Evolutionary conservation across 2,113 vertebrate species (phyloP).

Genomic region (Brienomyrus longianalis): DNA sequence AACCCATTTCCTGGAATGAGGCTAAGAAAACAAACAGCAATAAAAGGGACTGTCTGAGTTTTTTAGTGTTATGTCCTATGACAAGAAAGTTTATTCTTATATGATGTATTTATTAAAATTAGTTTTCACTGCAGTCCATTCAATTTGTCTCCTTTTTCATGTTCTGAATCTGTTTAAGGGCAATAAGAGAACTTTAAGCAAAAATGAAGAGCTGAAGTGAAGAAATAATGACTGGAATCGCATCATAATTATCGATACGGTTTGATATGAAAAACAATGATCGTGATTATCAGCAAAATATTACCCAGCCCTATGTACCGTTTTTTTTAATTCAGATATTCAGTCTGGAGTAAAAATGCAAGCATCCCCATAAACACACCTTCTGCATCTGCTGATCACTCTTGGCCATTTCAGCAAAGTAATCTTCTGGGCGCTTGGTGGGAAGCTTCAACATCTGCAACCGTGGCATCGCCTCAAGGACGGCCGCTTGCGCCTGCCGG

Average conservation of each 20-base stretch:
- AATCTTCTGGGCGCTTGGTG: slow-evolving; percentile 85
- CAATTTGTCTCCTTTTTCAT: neutral
- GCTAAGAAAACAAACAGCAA: too few relatives aligned
- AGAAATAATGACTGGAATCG: neutral
- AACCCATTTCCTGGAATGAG: too few relatives aligned
- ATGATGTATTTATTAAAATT: too few relatives aligned
- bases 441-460: slow-evolving; percentile 58
- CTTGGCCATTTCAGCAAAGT: slow-evolving; percentile 98
- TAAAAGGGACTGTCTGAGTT: too few relatives aligned
- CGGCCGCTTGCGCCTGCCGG: slow-evolving; percentile 85
- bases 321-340: neutral
- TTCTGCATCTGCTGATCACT: slow-evolving; percentile 98
- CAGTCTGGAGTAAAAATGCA: neutral
- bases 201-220: neutral
- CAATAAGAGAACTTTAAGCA: neutral
- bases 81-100: too few relatives aligned
- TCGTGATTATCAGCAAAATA: neutral
- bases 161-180: neutral
- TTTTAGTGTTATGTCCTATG: too few relatives aligned
- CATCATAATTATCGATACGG: neutral
- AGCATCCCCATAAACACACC: slow-evolving; percentile 50
- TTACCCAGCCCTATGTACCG: neutral
- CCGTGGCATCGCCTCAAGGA: slow-evolving; percentile 74
- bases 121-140: too few relatives aligned
- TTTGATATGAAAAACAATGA: neutral